These are phyloP conservation scores for Netelia melanura DNA, from an alignment of 2,888 invertebrate genomes.

Conservation along the genomic window DNA sequence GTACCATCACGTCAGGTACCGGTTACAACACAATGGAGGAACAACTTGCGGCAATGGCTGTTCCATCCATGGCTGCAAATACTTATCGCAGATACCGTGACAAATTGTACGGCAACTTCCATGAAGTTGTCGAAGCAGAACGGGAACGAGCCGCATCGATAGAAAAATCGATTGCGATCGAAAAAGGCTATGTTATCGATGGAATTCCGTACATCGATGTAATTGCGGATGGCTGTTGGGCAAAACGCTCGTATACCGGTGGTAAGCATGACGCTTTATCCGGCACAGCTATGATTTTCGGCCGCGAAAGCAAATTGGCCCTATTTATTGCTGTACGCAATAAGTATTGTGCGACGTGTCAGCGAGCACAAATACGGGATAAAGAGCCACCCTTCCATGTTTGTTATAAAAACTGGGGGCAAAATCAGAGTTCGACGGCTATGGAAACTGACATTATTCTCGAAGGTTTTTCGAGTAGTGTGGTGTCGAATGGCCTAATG, in stretches of 20 bases:
- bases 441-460: constrained; percentile 48
- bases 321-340: constrained; percentile 40
- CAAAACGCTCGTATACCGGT: no score
- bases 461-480: constrained; percentile 67
- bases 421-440: no score
- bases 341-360: constrained; percentile 70
- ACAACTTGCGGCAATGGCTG: no score
- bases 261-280: no score
- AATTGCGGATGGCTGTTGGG: no score
- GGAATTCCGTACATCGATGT: no score
- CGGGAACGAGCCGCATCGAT: background rate
- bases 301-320: no score
- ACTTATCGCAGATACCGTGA: background rate
- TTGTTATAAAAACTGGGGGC: constrained; percentile 29
- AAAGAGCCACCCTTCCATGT: constrained; percentile 64
- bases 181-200: background rate
- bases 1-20: no score
- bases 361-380: background rate
- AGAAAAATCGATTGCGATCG: background rate
- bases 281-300: no score
- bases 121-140: background rate
- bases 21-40: no score
- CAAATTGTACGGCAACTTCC: no score
- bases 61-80: no score
- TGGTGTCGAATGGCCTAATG: constrained; percentile 63